A percentile compares a stretch with the other conserved stretches of the same genome.
Evolutionary conservation across 2,888 invertebrate species (phyloP).

Genomic region (Resseliella maxima): DNA sequence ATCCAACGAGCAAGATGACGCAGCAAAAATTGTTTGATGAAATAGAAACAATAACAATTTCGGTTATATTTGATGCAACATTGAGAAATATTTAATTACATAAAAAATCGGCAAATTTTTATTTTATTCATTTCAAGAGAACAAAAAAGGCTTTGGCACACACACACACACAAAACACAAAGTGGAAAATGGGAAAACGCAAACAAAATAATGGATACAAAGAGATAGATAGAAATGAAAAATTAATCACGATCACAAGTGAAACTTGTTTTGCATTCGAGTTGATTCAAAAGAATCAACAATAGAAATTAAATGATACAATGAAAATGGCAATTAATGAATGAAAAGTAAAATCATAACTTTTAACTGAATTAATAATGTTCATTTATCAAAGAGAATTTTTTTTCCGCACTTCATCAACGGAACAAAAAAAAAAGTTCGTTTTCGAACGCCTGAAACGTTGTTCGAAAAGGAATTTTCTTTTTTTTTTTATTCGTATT

Average conservation of each 20-base stretch:
- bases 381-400: neutral
- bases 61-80: constrained; percentile 13
- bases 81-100: neutral
- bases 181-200: neutral
- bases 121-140: constrained; percentile 37
- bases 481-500: neutral
- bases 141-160: constrained; percentile 29
- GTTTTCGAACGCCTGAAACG: neutral
- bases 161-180: constrained; percentile 12
- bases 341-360: neutral
- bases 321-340: constrained; percentile 26
- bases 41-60: neutral
- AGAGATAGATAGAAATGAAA: neutral
- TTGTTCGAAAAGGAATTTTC: neutral
- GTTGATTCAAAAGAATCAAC: neutral
- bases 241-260: neutral
- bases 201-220: constrained; percentile 5
- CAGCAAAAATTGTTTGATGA: neutral
- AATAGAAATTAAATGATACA: constrained; percentile 18
- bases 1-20: neutral
- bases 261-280: neutral
- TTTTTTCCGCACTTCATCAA: neutral
- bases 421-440: no score
- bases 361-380: constrained; percentile 19
- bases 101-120: neutral